Conservation (phyloP, 2,888 invertebrate genomes). For the Polyommatus icarus region DNA sequence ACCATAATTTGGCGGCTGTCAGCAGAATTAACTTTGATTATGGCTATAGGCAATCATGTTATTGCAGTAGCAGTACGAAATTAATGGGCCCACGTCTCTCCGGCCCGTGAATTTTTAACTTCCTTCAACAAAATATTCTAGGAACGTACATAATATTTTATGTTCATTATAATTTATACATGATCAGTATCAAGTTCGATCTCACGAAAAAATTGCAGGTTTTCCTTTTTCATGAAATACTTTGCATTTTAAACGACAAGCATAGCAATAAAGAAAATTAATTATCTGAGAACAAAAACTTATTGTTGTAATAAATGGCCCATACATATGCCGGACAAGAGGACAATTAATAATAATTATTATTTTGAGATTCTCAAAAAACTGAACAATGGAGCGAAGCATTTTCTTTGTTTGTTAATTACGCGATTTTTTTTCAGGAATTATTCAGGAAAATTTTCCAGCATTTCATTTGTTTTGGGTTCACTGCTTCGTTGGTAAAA, state of each 20-base stretch:
- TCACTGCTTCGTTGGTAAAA: too few relatives aligned
- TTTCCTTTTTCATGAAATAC: not conserved
- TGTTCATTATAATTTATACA: too few relatives aligned
- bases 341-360: not conserved
- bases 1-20: too few relatives aligned
- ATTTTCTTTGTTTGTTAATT: constrained; percentile 15
- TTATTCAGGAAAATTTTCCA: not conserved
- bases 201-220: too few relatives aligned
- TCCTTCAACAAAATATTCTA: too few relatives aligned
- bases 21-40: too few relatives aligned
- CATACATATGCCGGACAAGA: not conserved
- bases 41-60: too few relatives aligned
- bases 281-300: constrained; percentile 11
- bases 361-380: constrained; percentile 8
- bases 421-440: constrained; percentile 7
- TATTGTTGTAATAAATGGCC: not conserved
- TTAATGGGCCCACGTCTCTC: too few relatives aligned
- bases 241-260: not conserved
- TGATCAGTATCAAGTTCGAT: too few relatives aligned
- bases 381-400: constrained; percentile 6
- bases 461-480: not conserved
- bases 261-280: not conserved
- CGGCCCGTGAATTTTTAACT: too few relatives aligned
- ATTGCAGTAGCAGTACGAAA: too few relatives aligned
- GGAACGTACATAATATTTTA: too few relatives aligned